phyloP scores from a whole-genome alignment of 2,113 vertebrate species.

The Bos indicus region DNA sequence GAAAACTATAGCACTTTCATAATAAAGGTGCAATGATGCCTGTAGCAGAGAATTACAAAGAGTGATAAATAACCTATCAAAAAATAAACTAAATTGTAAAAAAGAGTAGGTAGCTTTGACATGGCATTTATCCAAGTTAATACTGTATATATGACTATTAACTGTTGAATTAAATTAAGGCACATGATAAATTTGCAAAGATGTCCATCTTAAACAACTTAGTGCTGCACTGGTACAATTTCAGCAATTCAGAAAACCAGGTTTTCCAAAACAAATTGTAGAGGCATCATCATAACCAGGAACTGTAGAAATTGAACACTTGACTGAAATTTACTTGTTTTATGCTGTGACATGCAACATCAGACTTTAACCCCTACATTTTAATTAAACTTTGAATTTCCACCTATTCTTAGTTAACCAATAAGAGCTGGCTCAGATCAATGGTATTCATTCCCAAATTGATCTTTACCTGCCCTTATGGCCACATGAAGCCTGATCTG shows the following conservation, averaged over 20 bases:
- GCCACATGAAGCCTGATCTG: not conserved
- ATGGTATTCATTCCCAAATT: not conserved
- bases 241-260: not conserved
- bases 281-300: not conserved
- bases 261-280: not conserved
- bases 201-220: not conserved
- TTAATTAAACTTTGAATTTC: not conserved
- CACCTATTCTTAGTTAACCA: not conserved
- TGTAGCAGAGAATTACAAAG: not conserved
- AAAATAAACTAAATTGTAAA: not conserved
- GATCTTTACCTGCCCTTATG: not conserved
- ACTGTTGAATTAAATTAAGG: not conserved
- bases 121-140: not conserved
- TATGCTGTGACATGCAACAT: not conserved
- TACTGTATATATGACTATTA: not conserved
- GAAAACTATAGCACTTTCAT: not conserved
- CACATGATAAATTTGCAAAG: not conserved
- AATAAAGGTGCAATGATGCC: slow-evolving; percentile 22
- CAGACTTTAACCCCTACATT: not conserved
- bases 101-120: not conserved
- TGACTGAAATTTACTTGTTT: not conserved
- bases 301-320: not conserved
- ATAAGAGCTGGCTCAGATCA: not conserved
- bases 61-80: not conserved
- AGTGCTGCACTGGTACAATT: not conserved